A percentile compares a stretch with the other conserved stretches of the same genome.
Evolutionary conservation across 1,140 invertebrate genomes (phyloP).

Genomic region (Nephotettix cincticeps): DNA sequence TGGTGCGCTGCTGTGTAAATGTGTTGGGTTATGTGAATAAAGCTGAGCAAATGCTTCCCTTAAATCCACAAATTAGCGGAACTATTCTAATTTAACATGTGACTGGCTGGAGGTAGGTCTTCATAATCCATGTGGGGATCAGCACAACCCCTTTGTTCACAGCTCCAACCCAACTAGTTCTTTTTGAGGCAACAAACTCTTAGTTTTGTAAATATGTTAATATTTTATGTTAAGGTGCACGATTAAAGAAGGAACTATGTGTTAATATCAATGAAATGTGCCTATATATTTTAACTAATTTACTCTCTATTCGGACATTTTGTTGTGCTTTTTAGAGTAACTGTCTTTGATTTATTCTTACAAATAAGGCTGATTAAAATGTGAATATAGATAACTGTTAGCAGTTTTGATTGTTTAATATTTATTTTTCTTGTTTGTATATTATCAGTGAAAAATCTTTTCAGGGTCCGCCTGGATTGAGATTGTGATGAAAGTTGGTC

Average conservation of each 20-base stretch:
- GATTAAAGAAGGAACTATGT: neutral
- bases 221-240: neutral
- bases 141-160: slow-evolving; percentile 13
- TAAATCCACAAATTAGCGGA: too few relatives aligned
- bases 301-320: slow-evolving; percentile 3
- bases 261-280: slow-evolving; percentile 24
- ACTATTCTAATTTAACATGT: too few relatives aligned
- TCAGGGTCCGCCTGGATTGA: neutral
- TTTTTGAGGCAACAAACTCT: slow-evolving; percentile 6
- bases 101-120: too few relatives aligned
- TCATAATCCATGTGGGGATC: too few relatives aligned
- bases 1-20: too few relatives aligned
- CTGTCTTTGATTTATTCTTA: slow-evolving; percentile 7
- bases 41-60: too few relatives aligned
- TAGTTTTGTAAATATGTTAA: neutral
- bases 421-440: slow-evolving; percentile 20
- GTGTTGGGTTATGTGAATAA: too few relatives aligned
- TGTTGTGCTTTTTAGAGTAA: slow-evolving; percentile 22
- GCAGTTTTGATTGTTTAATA: slow-evolving; percentile 7
- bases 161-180: neutral
- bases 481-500: slow-evolving; percentile 13
- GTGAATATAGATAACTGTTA: slow-evolving; percentile 23
- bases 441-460: slow-evolving; percentile 5
- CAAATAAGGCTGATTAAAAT: slow-evolving; percentile 26
- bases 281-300: slow-evolving; percentile 24